These are phyloP conservation scores for Ptychobarbus kaznakovi DNA, from an alignment of 2,797 vertebrate species.

Conservation along the genomic window DNA sequence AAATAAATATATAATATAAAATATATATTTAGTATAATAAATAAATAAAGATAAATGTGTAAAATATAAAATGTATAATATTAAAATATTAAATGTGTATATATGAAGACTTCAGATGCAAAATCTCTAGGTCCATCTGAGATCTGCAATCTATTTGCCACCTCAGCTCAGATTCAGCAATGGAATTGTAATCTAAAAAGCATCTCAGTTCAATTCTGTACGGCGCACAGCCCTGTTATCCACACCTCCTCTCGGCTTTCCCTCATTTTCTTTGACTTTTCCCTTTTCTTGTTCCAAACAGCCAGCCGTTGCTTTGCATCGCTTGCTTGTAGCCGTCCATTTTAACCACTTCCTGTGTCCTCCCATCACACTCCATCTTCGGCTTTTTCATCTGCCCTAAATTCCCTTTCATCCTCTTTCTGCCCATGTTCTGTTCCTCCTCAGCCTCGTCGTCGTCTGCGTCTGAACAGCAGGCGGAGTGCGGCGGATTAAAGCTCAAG, in stretches of 20 bases:
- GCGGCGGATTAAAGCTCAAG: conserved; percentile 74
- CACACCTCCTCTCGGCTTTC: not conserved
- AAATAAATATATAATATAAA: not conserved
- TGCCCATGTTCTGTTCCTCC: conserved; percentile 17
- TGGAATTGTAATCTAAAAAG: conserved; percentile 13
- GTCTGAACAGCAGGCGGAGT: conserved; percentile 67
- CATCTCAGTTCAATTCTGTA: conserved; percentile 11
- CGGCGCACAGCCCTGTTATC: not conserved
- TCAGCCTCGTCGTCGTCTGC: conserved; percentile 44
- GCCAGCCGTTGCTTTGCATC: conserved; percentile 48
- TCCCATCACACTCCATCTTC: conserved; percentile 48
- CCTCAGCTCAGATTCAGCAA: conserved; percentile 5
- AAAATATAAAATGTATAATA: too few species aligned
- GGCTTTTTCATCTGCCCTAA: conserved; percentile 41
- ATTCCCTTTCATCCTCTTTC: conserved; percentile 45
- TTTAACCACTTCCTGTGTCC: conserved; percentile 45
- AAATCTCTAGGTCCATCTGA: not conserved
- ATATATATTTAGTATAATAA: not conserved
- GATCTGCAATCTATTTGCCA: not conserved
- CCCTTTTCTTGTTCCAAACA: conserved; percentile 5
- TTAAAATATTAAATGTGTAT: not conserved
- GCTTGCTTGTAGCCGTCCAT: conserved; percentile 34
- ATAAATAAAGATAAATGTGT: too few species aligned
- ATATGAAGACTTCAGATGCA: not conserved
- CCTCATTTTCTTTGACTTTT: conserved; percentile 25